Conservation (phyloP, 37 sponge, comb jelly and placozoan species). For the Amphimedon queenslandica region DNA sequence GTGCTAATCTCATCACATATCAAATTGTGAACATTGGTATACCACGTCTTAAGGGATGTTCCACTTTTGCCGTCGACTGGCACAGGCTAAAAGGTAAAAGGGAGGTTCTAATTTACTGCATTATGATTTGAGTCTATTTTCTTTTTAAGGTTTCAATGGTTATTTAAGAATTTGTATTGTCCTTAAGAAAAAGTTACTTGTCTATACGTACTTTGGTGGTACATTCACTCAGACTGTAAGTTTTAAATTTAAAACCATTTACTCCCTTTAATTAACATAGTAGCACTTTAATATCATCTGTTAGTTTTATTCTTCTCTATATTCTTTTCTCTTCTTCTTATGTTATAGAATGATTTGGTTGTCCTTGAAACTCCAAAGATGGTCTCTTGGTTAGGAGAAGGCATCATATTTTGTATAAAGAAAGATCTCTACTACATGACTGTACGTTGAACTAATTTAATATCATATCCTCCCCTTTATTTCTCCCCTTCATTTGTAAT, state of each 20-base stretch:
- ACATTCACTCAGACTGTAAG: no score
- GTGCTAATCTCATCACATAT: slow-evolving; percentile 25
- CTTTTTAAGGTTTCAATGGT: background rate
- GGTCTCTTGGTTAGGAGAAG: slow-evolving; percentile 44
- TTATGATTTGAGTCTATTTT: background rate
- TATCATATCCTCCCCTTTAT: background rate
- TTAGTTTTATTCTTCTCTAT: background rate
- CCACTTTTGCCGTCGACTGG: slow-evolving; percentile 40
- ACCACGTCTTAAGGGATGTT: background rate
- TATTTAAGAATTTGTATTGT: background rate
- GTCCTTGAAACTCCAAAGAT: slow-evolving; percentile 45
- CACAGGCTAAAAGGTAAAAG: background rate
- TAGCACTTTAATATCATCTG: background rate
- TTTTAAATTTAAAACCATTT: no score
- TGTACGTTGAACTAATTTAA: slow-evolving; percentile 8
- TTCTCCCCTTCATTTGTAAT: background rate
- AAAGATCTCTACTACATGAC: slow-evolving; percentile 29
- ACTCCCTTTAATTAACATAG: background rate
- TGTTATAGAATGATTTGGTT: slow-evolving; percentile 24
- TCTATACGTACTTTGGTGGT: no score
- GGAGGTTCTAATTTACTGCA: background rate
- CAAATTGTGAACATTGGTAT: background rate
- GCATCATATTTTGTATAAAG: slow-evolving; percentile 41
- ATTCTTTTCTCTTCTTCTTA: background rate
- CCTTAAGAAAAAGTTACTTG: slow-evolving; percentile 17